phyloP scores from a whole-genome alignment of 2,888 invertebrate species.

The Clusia tigrina region DNA sequence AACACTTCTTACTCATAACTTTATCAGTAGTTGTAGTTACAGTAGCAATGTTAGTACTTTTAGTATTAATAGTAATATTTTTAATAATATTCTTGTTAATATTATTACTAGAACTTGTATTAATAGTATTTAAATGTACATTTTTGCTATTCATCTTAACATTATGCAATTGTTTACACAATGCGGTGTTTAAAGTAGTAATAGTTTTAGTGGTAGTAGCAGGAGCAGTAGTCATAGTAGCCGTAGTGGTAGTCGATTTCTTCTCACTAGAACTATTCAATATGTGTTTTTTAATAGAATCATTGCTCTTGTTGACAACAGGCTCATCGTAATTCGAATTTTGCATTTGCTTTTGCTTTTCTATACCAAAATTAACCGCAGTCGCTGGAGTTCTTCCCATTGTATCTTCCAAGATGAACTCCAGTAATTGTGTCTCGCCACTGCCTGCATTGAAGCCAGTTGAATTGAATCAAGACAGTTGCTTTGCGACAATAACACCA shows the following conservation, averaged over 20 bases:
- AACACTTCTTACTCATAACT: too few species aligned
- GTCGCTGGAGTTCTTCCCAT: conserved; percentile 14
- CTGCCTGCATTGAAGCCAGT: conserved; percentile 30
- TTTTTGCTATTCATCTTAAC: not conserved
- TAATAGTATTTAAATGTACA: conserved; percentile 3
- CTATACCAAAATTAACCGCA: not conserved
- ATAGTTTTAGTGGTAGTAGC: not conserved
- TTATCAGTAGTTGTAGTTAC: too few species aligned
- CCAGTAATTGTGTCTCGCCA: conserved; percentile 22
- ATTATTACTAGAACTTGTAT: conserved; percentile 36
- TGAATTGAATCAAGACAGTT: conserved; percentile 73
- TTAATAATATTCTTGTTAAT: conserved; percentile 34
- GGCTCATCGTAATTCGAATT: conserved; percentile 21
- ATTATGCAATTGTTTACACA: not conserved
- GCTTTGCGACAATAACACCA: conserved; percentile 90
- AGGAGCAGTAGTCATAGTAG: not conserved
- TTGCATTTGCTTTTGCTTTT: conserved; percentile 37
- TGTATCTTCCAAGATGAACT: conserved; percentile 18
- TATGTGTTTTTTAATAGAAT: not conserved
- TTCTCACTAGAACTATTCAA: not conserved
- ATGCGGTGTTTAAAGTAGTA: not conserved
- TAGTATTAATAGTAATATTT: conserved; percentile 25
- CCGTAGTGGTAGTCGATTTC: not conserved
- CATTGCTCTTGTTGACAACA: not conserved
- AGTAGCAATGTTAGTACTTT: conserved; percentile 14